These are phyloP conservation scores for Kradibia gibbosae DNA, from an alignment of 1,140 invertebrate genomes.

Conservation along the genomic window DNA sequence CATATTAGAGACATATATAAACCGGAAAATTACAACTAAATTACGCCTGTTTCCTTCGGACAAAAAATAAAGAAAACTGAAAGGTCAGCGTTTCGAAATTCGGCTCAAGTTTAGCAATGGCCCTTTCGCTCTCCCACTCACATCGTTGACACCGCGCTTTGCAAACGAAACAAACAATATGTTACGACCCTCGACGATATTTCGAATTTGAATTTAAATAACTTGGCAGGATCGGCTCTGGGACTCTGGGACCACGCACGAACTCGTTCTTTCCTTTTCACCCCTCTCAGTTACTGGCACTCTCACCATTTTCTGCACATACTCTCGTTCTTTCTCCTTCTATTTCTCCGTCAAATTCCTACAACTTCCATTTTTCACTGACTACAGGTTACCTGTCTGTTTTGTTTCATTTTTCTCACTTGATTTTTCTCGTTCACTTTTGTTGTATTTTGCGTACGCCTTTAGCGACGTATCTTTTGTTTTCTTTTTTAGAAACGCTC, in stretches of 20 bases:
- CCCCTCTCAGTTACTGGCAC: conserved; percentile 42
- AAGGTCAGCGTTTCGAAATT: conserved; percentile 37
- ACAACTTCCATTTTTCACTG: conserved; percentile 30
- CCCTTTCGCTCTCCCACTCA: conserved; percentile 28
- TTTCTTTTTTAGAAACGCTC: no score
- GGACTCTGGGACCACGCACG: conserved; percentile 71
- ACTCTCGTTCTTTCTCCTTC: conserved; percentile 47
- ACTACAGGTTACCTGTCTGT: background rate
- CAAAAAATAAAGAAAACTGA: background rate
- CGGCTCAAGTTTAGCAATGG: background rate
- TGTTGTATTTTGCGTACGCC: background rate
- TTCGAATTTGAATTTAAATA: conserved; percentile 75
- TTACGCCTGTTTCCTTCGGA: background rate
- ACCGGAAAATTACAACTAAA: conserved; percentile 12
- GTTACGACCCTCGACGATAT: conserved; percentile 73
- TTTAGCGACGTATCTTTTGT: background rate
- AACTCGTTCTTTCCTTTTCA: conserved; percentile 52
- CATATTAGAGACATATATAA: background rate
- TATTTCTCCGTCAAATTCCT: conserved; percentile 41
- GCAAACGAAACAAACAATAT: conserved; percentile 74
- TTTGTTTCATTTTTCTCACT: conserved; percentile 54
- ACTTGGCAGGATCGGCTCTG: conserved; percentile 73
- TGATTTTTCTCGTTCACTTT: conserved; percentile 56
- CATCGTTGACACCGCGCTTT: background rate
- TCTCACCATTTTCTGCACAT: background rate